Base-by-base conservation (phyloP, 2,797 vertebrate genomes). In the Zonotrichia albicollis region DNA sequence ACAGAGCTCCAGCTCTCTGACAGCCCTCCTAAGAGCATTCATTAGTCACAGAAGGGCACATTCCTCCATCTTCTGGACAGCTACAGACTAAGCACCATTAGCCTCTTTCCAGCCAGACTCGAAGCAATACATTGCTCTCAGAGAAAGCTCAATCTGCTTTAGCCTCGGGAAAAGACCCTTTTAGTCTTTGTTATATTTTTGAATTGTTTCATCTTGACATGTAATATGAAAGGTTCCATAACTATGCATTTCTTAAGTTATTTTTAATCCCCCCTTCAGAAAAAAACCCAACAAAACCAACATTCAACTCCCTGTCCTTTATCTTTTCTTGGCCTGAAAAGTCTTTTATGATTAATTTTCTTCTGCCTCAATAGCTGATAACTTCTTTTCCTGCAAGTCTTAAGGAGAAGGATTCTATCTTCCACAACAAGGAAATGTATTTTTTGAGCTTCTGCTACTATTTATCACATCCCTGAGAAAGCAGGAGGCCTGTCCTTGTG, bases 311-410 rank as follows among this genome's bases (percentile, higher is more conserved):
- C 23, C 5, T 54, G 34, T 84, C 48, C 32, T 79, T 92, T 87
- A 80, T 88, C 53, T 91, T 87, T 86, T 85, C 46, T 91, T 93
- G 13, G 22, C 32, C 65, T 92, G 68, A 89, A 60, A 79, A 84
- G 20, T 30, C 71, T 71, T 92, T 42, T 38, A 23, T 92, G 88
- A 96, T 95, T 94, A 84, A 96, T 94, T 93, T 94, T 89, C 70
- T 94, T 91, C 58, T 92, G 71, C 76, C 82, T 57, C 43, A 40
- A 26, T 66, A 80, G 76, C 82, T 91, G 95, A 96, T 91, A 93
- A 92, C 84, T 93, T 95, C 51, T 91, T 95, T 94, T 87, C 81
- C 65, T 86, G 83, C 34, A 89, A 77, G 91, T 87, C 84, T 89
- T 45, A 50, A 57, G 78, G 73, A 83, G 51, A 91, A 90, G 60